These are phyloP conservation scores for Formica exsecta DNA, from an alignment of 1,140 invertebrate genomes.

Conservation along the genomic window DNA sequence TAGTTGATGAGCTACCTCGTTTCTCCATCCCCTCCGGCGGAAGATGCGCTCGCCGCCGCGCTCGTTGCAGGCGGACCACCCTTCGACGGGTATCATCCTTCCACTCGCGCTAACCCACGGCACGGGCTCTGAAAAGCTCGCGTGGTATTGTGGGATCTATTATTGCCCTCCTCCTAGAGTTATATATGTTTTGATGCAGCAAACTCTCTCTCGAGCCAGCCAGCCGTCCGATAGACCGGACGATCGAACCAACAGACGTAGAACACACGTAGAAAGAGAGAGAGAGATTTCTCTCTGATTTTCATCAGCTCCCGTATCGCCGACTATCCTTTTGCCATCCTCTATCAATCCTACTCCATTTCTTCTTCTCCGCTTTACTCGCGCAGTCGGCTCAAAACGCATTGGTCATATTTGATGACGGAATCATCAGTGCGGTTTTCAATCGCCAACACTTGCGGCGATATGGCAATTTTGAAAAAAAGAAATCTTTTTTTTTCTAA, in stretches of 20 bases:
- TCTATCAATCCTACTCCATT: not conserved
- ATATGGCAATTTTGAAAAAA: no score
- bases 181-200: constrained; percentile 83
- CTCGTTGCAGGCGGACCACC: constrained; percentile 34
- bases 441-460: not conserved
- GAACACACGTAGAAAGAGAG: constrained; percentile 63
- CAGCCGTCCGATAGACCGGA: constrained; percentile 52
- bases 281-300: no score
- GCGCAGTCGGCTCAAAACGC: no score
- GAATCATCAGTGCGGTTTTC: not conserved
- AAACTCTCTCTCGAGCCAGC: constrained; percentile 64
- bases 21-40: constrained; percentile 64
- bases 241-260: constrained; percentile 64
- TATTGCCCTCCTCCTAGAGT: constrained; percentile 84
- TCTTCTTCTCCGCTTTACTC: not conserved
- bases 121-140: constrained; percentile 81
- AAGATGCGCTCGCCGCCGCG: constrained; percentile 30
- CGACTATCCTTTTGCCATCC: constrained; percentile 60
- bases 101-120: constrained; percentile 67
- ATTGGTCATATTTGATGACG: not conserved
- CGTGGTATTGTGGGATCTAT: constrained; percentile 84
- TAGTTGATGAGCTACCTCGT: constrained; percentile 86
- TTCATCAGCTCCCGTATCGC: constrained; percentile 81
- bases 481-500: no score
- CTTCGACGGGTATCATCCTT: constrained; percentile 38